Percentiles rank a stretch among this genome's conserved stretches.
These are phyloP conservation scores for Cyanistes caeruleus DNA, from an alignment of 2,113 vertebrate genomes.

Conservation along the genomic window DNA sequence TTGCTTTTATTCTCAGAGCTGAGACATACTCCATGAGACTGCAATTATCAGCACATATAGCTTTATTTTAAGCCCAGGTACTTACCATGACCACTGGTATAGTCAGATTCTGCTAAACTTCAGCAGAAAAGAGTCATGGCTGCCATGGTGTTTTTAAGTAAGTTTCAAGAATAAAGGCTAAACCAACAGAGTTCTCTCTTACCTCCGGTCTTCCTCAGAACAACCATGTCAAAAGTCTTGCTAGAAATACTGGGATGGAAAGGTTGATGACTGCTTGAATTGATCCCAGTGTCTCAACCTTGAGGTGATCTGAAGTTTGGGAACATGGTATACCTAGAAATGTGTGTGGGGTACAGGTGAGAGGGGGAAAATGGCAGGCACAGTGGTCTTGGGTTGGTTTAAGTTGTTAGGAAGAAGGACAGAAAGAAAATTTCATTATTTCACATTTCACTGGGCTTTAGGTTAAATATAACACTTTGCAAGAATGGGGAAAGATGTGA, in stretches of 20 bases:
- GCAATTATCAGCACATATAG: background rate
- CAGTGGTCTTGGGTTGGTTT: constrained; percentile 70
- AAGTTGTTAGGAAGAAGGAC: background rate
- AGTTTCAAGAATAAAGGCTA: background rate
- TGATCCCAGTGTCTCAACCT: constrained; percentile 47
- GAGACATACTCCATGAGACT: background rate
- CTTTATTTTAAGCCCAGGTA: background rate
- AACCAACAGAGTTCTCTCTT: background rate
- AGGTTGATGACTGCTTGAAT: constrained; percentile 37
- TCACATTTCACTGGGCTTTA: background rate
- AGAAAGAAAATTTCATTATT: constrained; percentile 5
- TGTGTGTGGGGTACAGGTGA: constrained; percentile 82
- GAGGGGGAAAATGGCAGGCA: constrained; percentile 56
- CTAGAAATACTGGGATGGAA: constrained; percentile 67
- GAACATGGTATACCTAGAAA: constrained; percentile 74
- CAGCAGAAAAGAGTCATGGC: background rate
- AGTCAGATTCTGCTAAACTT: background rate
- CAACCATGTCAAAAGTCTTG: constrained; percentile 42
- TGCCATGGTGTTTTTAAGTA: background rate
- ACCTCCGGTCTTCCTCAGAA: constrained; percentile 79
- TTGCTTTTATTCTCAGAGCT: background rate
- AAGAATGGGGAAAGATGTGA: background rate
- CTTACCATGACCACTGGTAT: background rate
- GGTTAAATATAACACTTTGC: background rate
- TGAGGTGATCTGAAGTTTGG: constrained; percentile 72